These are phyloP conservation scores for Lasioglossum oenotherae DNA, from an alignment of 2,888 invertebrate genomes.

Conservation along the genomic window DNA sequence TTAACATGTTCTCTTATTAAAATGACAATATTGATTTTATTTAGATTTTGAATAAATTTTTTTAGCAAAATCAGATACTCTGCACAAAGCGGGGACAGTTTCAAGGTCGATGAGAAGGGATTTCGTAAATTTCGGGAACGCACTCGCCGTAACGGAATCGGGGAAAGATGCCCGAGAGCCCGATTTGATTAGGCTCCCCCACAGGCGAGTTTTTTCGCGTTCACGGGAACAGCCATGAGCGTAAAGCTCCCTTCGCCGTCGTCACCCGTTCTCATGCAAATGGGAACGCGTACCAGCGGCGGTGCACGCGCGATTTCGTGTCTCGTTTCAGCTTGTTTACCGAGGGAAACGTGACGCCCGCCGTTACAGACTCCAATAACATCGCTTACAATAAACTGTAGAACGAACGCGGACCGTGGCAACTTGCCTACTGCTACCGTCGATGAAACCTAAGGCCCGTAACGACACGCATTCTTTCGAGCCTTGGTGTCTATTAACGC, in stretches of 20 bases:
- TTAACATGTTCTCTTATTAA: no score
- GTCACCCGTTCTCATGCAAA: slow-evolving; percentile 70
- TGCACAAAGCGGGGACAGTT: background rate
- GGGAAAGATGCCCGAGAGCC: slow-evolving; percentile 40
- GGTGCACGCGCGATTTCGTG: slow-evolving; percentile 52
- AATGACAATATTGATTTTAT: no score
- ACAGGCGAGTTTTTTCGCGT: slow-evolving; percentile 49
- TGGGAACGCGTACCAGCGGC: slow-evolving; percentile 50
- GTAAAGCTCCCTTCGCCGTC: slow-evolving; percentile 45
- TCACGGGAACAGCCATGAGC: slow-evolving; percentile 56
- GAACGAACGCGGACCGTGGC: slow-evolving; percentile 55
- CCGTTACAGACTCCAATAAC: slow-evolving; percentile 77
- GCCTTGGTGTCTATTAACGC: background rate
- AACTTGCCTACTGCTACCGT: slow-evolving; percentile 38
- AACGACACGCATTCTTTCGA: slow-evolving; percentile 18
- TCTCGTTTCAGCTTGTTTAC: slow-evolving; percentile 67
- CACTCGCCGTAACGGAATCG: slow-evolving; percentile 2
- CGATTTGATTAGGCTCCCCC: slow-evolving; percentile 57
- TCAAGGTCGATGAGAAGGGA: background rate
- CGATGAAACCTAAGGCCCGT: slow-evolving; percentile 17
- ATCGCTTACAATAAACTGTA: slow-evolving; percentile 75
- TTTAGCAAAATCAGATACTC: background rate
- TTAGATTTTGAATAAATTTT: no score
- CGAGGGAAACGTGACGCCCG: slow-evolving; percentile 69
- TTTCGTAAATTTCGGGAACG: slow-evolving; percentile 3